Evolutionary conservation across 2,113 vertebrate genomes (phyloP).

Genomic region (Oncorhynchus gorbuscha): DNA sequence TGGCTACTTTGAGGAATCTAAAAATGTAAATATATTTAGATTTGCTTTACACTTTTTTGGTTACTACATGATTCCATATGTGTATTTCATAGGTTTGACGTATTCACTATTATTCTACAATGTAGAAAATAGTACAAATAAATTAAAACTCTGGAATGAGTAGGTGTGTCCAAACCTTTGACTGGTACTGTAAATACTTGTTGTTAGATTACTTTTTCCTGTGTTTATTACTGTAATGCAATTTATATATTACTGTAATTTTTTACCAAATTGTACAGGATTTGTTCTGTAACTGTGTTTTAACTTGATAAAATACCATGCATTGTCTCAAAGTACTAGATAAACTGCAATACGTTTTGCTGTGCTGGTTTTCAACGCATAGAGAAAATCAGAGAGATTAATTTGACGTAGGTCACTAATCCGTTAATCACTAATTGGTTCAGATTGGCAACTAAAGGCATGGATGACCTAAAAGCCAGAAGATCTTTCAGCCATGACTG

Average conservation of each 20-base stretch:
- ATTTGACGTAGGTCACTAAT: slow-evolving; percentile 46
- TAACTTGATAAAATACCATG: neutral
- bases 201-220: neutral
- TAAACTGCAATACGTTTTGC: neutral
- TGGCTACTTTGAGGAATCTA: too few species aligned
- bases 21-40: too few species aligned
- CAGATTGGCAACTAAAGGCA: slow-evolving; percentile 47
- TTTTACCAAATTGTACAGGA: neutral
- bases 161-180: too few species aligned
- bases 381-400: slow-evolving; percentile 29
- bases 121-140: neutral
- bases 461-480: slow-evolving; percentile 17
- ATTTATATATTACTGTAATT: neutral
- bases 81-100: too few species aligned
- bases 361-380: slow-evolving; percentile 24
- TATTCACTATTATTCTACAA: too few species aligned
- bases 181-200: neutral
- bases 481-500: slow-evolving; percentile 36
- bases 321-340: neutral
- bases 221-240: neutral
- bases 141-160: too few species aligned
- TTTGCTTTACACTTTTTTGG: too few species aligned
- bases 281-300: neutral
- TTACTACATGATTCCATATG: too few species aligned
- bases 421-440: slow-evolving; percentile 49